Base-by-base conservation (phyloP, 2,888 invertebrate genomes). In the Podabrus alpinus region DNA sequence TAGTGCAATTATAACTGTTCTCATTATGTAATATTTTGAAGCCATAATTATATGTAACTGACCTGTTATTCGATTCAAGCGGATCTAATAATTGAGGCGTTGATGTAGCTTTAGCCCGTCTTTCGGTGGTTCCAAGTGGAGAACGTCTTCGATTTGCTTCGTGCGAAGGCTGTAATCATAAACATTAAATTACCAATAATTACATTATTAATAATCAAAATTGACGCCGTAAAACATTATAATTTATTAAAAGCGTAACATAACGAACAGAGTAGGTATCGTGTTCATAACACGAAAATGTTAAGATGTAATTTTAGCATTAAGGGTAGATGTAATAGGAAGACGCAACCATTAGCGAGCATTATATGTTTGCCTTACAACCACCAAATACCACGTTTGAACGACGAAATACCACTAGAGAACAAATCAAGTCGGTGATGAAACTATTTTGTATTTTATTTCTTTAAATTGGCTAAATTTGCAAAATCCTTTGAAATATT, bases 11-110 rank as follows among this genome's bases (percentile, higher is more conserved):
- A 67, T 24, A 62, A 68, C 61, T 66, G 71, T 66, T 71, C 66
- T 62, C 66, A 66, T 66, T 71, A 29, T 17, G 60, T 71, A 71
- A 66, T 71, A 64, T 25, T 66, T 66, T 24, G 45, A 71, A 64
- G 71, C 13, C 15, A 16, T 71, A 64, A 64, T 71, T 64, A 66
- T 21, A 45, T 66, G 66, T 62, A 64, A 68, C 82, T 77, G 77
- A 85, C 84, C 83, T 84, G 77, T 80, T 80, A 68, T 84, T 84
- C 15, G 82, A 79, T 72, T 81, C 82, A 68, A 82, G 81, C 17
- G 82, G 82, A 76, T 87, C 87, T 75, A 86, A 78, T 75, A 88
- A 82, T 79, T 87, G 86, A 66, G 88, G 87, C 45, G 87, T 87
- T 29, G 87, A 87, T 66, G 86, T 83, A 24, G 85, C 84, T 77